Base-by-base conservation (phyloP, 1,140 invertebrate species). In the Lanistes nyassanus region DNA sequence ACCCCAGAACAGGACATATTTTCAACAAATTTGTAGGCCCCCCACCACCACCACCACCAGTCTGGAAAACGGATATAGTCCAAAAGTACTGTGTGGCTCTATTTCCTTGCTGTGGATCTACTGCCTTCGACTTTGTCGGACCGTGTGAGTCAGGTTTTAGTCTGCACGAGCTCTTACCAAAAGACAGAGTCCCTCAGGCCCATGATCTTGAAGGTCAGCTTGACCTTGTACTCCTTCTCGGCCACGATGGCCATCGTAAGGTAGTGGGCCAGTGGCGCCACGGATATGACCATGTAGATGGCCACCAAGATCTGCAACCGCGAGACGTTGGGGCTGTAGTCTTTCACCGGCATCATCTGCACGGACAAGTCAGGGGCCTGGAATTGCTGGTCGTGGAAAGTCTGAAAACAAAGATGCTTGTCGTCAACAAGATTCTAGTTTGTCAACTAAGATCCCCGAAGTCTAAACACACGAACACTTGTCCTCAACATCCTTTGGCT, bases 181-280 rank as follows among this genome's bases (percentile, higher is more conserved):
- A 72, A 72, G 29, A 37, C 70, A 11, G 26, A 39, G 3, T 72
- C 70, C 16, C 70, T 58, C 55, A 72, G 13, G 3, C 70, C 70
- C 55, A 72, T 62, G 70, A 62, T 34, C 56, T 58, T 72, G 34
- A 72, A 42, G 9, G 60, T 62, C 51, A 72, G 37, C 55, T 29
- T 72, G 55, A n/a, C 55, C 21, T 56, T 23, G 56, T 37, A 19
- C 55, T 60, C 36, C 29, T 60, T 58, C 56, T 72, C 70, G 23
- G 55, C 56, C 37, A 60, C 56, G 21, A 72, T 26, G 55, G 70
- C 60, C 31, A 58, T 37, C 21, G 70, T 42, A 26, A 72, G 3
- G 56, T 34, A 72, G 37, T 72, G 60, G 56, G 70, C 70, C 56
- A 72, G 37, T 19, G 70, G 55, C 0, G 70, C 70, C 70, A 72